Percentiles rank a stretch among this genome's conserved stretches.
Evolutionary conservation across 2,113 vertebrate species (phyloP).

Genomic region (Noctilio leporinus): DNA sequence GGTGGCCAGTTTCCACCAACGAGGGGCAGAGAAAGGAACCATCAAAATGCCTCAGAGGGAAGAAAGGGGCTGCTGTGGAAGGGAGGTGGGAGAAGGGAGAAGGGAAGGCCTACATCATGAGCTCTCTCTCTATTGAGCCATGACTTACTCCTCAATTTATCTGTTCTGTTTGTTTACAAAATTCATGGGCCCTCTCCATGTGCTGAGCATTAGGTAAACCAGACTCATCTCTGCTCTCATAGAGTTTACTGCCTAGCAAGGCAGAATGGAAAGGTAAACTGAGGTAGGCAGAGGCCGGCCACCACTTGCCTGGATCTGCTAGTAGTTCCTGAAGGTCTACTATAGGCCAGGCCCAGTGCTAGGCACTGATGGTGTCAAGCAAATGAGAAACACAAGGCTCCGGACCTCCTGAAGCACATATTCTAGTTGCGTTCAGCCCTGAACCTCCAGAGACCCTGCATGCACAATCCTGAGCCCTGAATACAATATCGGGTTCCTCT

Average conservation of each 20-base stretch:
- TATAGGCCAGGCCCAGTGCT: background rate
- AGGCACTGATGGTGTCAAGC: background rate
- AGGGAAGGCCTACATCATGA: background rate
- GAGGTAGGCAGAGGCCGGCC: background rate
- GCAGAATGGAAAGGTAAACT: background rate
- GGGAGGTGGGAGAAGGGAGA: background rate
- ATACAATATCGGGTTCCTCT: background rate
- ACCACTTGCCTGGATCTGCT: background rate
- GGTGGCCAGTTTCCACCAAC: background rate
- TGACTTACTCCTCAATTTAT: background rate
- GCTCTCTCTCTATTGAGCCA: background rate
- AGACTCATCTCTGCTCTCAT: background rate
- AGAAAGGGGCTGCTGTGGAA: background rate
- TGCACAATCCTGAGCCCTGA: background rate
- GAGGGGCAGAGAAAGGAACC: background rate
- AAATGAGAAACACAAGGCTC: background rate
- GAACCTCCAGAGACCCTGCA: background rate
- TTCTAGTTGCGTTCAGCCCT: background rate
- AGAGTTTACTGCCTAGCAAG: background rate
- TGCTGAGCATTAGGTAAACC: background rate
- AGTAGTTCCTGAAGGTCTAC: background rate
- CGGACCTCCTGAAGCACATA: background rate
- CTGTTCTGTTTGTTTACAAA: too few species aligned
- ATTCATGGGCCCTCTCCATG: background rate
- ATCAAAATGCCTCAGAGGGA: background rate